phyloP scores from a whole-genome alignment of 2,888 invertebrate species.

The Cistogaster globosa region DNA sequence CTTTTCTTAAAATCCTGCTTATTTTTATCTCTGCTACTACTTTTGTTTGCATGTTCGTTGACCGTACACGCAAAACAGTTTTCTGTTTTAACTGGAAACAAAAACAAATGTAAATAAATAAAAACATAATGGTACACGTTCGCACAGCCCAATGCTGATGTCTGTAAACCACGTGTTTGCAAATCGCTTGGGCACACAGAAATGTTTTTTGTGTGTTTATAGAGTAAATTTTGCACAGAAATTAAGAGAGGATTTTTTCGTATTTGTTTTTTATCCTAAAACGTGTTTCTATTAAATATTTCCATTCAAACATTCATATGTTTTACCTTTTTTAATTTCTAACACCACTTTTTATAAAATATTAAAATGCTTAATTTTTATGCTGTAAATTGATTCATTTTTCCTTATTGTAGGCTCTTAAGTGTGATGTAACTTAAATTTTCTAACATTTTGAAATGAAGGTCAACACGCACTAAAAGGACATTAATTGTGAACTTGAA shows the following conservation, averaged over 20 bases:
- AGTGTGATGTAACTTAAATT: no score
- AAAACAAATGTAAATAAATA: not conserved
- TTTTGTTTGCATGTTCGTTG: slow-evolving; percentile 41
- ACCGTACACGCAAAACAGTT: slow-evolving; percentile 51
- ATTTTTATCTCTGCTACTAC: not conserved
- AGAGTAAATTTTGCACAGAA: slow-evolving; percentile 7
- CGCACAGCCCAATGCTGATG: slow-evolving; percentile 26
- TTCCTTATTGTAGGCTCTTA: not conserved
- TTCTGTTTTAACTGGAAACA: not conserved
- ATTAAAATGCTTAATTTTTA: no score
- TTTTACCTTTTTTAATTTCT: no score
- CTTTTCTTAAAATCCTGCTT: not conserved
- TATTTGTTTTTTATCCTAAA: not conserved
- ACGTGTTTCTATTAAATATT: not conserved
- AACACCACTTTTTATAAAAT: not conserved
- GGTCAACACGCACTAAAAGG: slow-evolving; percentile 50
- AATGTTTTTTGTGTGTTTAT: slow-evolving; percentile 45
- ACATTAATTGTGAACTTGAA: slow-evolving; percentile 63
- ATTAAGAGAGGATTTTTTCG: slow-evolving; percentile 5
- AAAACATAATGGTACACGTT: not conserved
- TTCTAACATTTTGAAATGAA: not conserved
- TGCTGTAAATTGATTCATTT: not conserved
- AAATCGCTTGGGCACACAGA: not conserved
- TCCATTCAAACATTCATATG: no score
- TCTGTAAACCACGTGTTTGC: slow-evolving; percentile 70